phyloP scores from a whole-genome alignment of 2,113 vertebrate species.

The Microcebus ravelobensis region DNA sequence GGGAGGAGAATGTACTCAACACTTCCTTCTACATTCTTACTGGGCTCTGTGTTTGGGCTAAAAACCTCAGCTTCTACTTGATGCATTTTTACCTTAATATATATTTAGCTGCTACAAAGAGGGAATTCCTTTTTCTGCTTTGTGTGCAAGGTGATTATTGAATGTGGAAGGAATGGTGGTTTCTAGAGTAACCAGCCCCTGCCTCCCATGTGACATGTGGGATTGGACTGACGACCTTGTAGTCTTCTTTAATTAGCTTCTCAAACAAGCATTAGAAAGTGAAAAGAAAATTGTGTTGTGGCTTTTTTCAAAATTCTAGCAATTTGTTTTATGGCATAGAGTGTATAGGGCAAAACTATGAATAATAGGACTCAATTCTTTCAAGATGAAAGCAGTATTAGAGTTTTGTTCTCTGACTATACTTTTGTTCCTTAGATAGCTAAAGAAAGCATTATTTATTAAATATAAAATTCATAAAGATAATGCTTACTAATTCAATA shows the following conservation, averaged over 20 bases:
- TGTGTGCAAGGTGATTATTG: background rate
- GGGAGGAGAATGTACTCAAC: background rate
- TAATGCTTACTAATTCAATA: conserved; percentile 9
- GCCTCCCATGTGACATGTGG: background rate
- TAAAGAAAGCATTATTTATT: background rate
- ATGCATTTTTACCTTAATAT: background rate
- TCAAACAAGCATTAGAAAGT: conserved; percentile 48
- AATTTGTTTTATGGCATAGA: conserved; percentile 50
- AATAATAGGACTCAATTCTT: background rate
- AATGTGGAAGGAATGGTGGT: background rate
- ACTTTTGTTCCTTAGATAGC: background rate
- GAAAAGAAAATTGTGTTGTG: conserved; percentile 47
- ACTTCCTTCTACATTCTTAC: background rate
- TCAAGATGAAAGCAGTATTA: conserved; percentile 10
- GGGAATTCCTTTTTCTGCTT: conserved; percentile 18
- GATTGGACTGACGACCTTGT: background rate
- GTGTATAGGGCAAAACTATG: background rate
- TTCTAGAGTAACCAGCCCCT: background rate
- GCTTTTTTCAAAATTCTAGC: conserved; percentile 49
- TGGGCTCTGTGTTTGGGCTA: background rate
- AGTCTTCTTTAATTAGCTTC: conserved; percentile 46
- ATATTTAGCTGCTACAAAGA: background rate
- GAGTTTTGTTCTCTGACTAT: background rate
- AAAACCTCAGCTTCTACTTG: background rate
- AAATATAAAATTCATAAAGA: conserved; percentile 11